A percentile compares a stretch with the other conserved stretches of the same genome.
phyloP scores from a whole-genome alignment of 2,888 invertebrate species.

The Perizoma affinitatum region DNA sequence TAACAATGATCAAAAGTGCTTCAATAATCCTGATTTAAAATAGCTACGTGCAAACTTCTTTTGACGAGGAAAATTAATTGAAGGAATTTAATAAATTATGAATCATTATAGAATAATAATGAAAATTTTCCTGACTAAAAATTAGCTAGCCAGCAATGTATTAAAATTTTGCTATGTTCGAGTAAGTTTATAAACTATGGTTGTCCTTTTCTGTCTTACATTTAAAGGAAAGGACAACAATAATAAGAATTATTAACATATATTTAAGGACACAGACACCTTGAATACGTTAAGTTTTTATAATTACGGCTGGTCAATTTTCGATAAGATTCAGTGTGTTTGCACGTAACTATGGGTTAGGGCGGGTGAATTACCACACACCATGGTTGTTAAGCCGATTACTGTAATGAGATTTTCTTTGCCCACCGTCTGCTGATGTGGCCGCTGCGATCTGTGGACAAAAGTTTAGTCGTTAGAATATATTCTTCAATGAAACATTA shows the following conservation, averaged over 20 bases:
- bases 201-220: no score
- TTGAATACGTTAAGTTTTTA: background rate
- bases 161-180: no score
- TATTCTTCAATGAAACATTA: no score
- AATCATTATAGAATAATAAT: no score
- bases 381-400: conserved; percentile 89
- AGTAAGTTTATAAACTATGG: no score
- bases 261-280: no score
- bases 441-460: conserved; percentile 72
- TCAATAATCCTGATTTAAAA: conserved; percentile 29
- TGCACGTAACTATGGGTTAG: conserved; percentile 48
- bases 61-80: no score
- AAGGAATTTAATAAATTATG: no score
- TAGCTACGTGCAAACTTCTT: conserved; percentile 33
- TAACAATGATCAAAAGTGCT: conserved; percentile 10
- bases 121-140: background rate
- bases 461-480: conserved; percentile 28
- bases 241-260: no score
- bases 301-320: background rate
- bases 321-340: conserved; percentile 33
- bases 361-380: conserved; percentile 77
- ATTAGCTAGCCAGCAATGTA: background rate
- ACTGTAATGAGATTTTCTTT: conserved; percentile 90
- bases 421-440: conserved; percentile 85
- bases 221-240: no score